phyloP scores from a whole-genome alignment of 2,888 invertebrate genomes.

The Leucoma salicis region DNA sequence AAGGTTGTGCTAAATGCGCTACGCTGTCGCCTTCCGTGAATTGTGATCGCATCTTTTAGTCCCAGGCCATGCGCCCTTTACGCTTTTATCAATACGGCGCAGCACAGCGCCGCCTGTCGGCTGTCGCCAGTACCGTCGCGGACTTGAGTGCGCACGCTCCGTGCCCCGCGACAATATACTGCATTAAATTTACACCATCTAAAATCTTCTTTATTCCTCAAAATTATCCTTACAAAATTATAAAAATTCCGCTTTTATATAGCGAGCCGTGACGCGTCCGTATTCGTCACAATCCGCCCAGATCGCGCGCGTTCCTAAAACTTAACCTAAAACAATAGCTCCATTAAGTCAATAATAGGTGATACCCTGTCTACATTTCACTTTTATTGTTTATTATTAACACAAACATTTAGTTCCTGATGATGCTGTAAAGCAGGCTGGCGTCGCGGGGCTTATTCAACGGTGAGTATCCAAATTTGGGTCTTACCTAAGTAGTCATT shows the following conservation, averaged over 20 bases:
- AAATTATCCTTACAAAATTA: constrained; percentile 59
- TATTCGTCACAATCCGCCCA: constrained; percentile 20
- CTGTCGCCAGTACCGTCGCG: constrained; percentile 55
- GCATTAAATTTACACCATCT: constrained; percentile 52
- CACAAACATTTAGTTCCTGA: constrained; percentile 44
- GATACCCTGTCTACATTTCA: constrained; percentile 32
- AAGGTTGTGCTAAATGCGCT: constrained; percentile 67
- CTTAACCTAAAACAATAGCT: constrained; percentile 42
- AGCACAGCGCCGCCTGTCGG: constrained; percentile 65
- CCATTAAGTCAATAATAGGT: constrained; percentile 56
- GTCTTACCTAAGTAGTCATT: constrained; percentile 35
- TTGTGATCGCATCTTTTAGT: constrained; percentile 39
- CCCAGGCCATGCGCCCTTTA: constrained; percentile 58
- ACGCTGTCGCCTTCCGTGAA: constrained; percentile 19
- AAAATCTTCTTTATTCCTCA: constrained; percentile 47
- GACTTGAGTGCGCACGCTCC: constrained; percentile 74
- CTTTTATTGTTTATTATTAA: constrained; percentile 60
- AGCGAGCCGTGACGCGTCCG: constrained; percentile 35
- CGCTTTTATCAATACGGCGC: constrained; percentile 73
- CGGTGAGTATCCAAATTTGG: constrained; percentile 52
- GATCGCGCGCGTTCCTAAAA: constrained; percentile 34
- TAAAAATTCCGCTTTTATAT: constrained; percentile 34
- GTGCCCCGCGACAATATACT: constrained; percentile 58
- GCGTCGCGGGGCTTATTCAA: constrained; percentile 37
- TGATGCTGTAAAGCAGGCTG: constrained; percentile 42